Conservation (phyloP, 2,888 invertebrate species). For the Formica aserva region DNA sequence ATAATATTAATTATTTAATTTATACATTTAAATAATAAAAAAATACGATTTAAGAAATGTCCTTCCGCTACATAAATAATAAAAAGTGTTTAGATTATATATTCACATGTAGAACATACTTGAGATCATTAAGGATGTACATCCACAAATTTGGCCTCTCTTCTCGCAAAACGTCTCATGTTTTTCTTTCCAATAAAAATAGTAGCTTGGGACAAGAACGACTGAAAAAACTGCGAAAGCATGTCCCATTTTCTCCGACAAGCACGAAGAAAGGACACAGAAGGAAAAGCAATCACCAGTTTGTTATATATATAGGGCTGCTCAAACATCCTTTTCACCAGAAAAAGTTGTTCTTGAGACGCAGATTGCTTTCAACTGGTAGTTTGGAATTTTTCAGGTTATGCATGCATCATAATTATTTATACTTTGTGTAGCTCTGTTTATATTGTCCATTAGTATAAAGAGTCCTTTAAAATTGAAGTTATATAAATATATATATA, state of each 20-base stretch:
- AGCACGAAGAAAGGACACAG: conserved; percentile 35
- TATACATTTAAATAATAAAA: background rate
- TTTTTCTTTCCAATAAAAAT: conserved; percentile 38
- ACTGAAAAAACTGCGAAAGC: conserved; percentile 27
- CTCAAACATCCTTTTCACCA: conserved; percentile 32
- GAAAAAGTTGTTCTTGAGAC: conserved; percentile 3
- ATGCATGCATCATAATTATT: conserved; percentile 22
- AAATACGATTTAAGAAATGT: background rate
- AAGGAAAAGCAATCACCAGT: conserved; percentile 51
- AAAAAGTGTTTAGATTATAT: background rate
- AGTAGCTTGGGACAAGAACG: conserved; percentile 27
- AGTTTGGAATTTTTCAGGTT: conserved; percentile 15
- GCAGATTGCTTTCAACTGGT: conserved; percentile 26
- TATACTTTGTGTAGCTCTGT: background rate
- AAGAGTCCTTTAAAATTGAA: background rate
- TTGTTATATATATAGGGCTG: conserved; percentile 22
- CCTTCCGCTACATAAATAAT: background rate
- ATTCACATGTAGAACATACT: background rate
- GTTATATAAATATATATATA: background rate
- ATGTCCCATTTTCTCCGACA: conserved; percentile 32
- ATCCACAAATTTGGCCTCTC: background rate
- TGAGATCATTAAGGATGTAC: conserved; percentile 24
- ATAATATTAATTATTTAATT: conserved; percentile 1
- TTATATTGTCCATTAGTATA: background rate
- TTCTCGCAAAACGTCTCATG: conserved; percentile 1